Base-by-base conservation (phyloP, 1,140 invertebrate species). In the Arctopsyche grandis region DNA sequence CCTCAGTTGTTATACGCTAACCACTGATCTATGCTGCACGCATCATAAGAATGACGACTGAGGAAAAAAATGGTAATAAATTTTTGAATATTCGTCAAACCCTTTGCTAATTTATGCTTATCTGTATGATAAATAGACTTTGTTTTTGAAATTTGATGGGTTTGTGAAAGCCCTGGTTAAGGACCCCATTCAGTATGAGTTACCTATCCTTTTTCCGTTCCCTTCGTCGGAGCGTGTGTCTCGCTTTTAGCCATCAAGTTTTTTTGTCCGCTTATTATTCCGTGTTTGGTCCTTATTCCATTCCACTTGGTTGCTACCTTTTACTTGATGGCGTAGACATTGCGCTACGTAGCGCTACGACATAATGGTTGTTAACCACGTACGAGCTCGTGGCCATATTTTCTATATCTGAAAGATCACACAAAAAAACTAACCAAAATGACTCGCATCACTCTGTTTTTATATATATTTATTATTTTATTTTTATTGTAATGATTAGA, bases 191-290 rank as follows among this genome's bases (percentile, higher is more conserved):
- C 48, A 52, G 12, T 12, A 12, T 16, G 58, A 60, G 21, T 60
- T 14, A 14, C 63, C 63, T 24, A 26, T 22, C 5, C 63, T 69
- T 48, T 69, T n/a, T 38, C 60, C 60, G 21, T 38, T 29, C 75
- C 56, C 38, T 24, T 4, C 38, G 48, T 16, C 5, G 10, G 16
- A 38, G 14, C 75, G 12, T 52, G 19, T 70, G 26, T 77, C 63
- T 48, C 76, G 63, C 76, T 77, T 70, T 76, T 77, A 60, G 74
- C 79, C 46, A 80, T 80, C 79, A 77, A 80, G 79, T 63, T 80
- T 80, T 80, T 80, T 80, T 80, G 74, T 80, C 71, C 79, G 79
- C 79, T 80, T 80, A 80, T 80, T 80, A 80, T 80, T 80, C 73
- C 75, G 79, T 80, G 79, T 80, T 80, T 80, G 79, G 79, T 80